Evolutionary conservation across 2,888 invertebrate genomes (phyloP), one percentile per base, ranked within the genome.

Genomic region (Oscheius sp.): DNA sequence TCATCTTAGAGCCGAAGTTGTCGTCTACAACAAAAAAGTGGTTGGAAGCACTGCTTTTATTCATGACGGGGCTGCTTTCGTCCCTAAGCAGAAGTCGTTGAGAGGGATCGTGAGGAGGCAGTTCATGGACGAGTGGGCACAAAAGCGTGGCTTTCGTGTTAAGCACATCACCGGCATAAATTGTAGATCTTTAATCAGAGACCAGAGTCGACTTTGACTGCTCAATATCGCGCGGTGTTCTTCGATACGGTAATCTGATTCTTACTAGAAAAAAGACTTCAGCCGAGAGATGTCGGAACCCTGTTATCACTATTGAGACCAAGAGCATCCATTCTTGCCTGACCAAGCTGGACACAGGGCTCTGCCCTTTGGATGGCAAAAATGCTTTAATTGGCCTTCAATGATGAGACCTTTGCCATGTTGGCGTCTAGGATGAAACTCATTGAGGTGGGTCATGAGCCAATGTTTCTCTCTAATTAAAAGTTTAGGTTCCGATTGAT

Each of bases 381-480:
- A 48, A 48, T 35, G 62, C 72, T 21, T 50, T 72, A n/a, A 60
- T 72, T 62, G 72, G 72, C 72, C 35, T 72, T 72, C n/a, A 51
- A 60, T 32, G 62, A 53, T 21, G 59, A 58, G 32, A 70, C 59
- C 11, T 57, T 70, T 37, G 58, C 48, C 42, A 59, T 57, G 59
- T 32, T 70, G 29, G 70, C 48, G 7, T 29, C 21, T 29, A 42
- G 58, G 29, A 58, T 59, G 48, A 42, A 57, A 11, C 59, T 70
- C 48, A 70, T 70, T 42, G 58, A 70, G 70, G 70, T 58, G 58
- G 32, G 11, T 33, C 29, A 21, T 48, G 29, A 21, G 58, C 58
- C n/a, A 33, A 35, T 35, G 3, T 5, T 42, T 7, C 42, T 42
- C 42, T 42, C 7, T 42, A 29, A 60, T 33, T 33, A 33, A 35